phyloP scores from a whole-genome alignment of 2,888 invertebrate species.

The Crioceris asparagi region DNA sequence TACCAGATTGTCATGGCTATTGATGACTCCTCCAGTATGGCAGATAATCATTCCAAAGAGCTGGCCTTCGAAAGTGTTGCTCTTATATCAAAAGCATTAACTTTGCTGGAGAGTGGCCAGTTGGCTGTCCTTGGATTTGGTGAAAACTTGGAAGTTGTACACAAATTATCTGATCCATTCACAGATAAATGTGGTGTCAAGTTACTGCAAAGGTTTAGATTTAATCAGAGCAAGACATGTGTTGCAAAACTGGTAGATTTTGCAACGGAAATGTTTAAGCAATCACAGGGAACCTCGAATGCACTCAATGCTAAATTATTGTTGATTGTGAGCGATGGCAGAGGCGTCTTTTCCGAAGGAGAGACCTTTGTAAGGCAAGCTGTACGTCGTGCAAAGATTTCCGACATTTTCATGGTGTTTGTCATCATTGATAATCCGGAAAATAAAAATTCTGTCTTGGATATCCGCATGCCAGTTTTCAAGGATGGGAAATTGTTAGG shows the following conservation, averaged over 20 bases:
- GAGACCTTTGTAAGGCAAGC: slow-evolving; percentile 64
- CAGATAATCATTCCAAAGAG: slow-evolving; percentile 80
- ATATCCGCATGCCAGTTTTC: slow-evolving; percentile 73
- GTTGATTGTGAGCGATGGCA: slow-evolving; percentile 89
- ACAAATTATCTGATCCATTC: slow-evolving; percentile 77
- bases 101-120: slow-evolving; percentile 88
- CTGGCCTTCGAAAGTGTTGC: slow-evolving; percentile 92
- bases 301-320: slow-evolving; percentile 70
- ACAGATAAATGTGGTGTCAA: slow-evolving; percentile 77
- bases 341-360: slow-evolving; percentile 85
- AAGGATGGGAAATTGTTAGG: slow-evolving; percentile 45
- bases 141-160: slow-evolving; percentile 73
- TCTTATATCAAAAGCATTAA: slow-evolving; percentile 79
- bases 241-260: slow-evolving; percentile 75
- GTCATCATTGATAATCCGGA: slow-evolving; percentile 91
- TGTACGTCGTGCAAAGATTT: slow-evolving; percentile 67
- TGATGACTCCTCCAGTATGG: slow-evolving; percentile 90
- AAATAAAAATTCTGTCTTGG: slow-evolving; percentile 85
- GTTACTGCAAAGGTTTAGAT: slow-evolving; percentile 69
- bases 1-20: slow-evolving; percentile 95
- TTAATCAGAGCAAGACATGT: slow-evolving; percentile 82
- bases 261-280: slow-evolving; percentile 56
- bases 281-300: slow-evolving; percentile 36
- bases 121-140: slow-evolving; percentile 88
- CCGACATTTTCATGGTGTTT: slow-evolving; percentile 87